Conservation (phyloP, 1,140 invertebrate genomes). For the Spodoptera litura region DNA sequence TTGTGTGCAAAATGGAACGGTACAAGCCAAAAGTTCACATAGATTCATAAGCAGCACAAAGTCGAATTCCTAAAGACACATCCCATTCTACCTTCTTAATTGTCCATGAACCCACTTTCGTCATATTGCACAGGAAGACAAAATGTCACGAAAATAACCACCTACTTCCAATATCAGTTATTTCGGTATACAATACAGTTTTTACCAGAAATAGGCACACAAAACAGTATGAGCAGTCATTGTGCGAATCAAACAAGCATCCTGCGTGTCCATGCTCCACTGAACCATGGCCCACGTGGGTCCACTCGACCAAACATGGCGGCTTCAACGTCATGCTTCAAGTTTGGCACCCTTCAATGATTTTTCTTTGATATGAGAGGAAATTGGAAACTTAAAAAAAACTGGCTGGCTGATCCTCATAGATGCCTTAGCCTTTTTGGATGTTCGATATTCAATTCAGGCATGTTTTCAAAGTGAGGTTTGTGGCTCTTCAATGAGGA, state of each 20-base stretch:
- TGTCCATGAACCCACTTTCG: too few relatives aligned
- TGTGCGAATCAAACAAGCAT: conserved; percentile 46
- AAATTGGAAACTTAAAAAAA: too few relatives aligned
- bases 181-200: neutral
- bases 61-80: too few relatives aligned
- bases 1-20: too few relatives aligned
- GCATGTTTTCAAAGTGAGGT: too few relatives aligned
- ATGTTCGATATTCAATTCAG: too few relatives aligned
- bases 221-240: conserved; percentile 41
- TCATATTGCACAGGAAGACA: too few relatives aligned
- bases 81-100: too few relatives aligned
- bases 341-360: conserved; percentile 31
- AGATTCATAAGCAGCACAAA: too few relatives aligned
- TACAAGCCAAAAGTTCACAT: too few relatives aligned
- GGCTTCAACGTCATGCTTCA: conserved; percentile 16
- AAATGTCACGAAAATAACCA: neutral
- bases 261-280: conserved; percentile 41
- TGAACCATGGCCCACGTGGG: conserved; percentile 42
- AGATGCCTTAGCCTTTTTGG: neutral
- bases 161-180: conserved; percentile 7
- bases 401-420: too few relatives aligned
- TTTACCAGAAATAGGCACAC: neutral
- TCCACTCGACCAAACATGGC: conserved; percentile 38
- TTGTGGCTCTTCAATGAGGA: too few relatives aligned
- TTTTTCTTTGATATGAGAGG: neutral